phyloP scores from a whole-genome alignment of 2,113 vertebrate species.

The Dryoscopus gambensis region DNA sequence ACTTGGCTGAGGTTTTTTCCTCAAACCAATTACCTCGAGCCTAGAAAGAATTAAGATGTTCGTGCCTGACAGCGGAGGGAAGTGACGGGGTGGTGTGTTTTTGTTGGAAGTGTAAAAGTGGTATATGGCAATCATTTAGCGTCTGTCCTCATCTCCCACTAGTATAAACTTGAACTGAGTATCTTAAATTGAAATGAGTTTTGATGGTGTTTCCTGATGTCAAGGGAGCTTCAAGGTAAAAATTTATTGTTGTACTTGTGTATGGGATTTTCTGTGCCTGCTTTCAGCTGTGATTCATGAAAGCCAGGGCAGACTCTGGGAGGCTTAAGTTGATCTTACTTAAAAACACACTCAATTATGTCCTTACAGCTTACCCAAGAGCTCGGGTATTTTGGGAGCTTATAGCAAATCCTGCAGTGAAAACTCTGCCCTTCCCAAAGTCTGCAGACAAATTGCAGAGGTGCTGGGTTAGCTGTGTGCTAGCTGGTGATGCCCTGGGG shows the following conservation, averaged over 20 bases:
- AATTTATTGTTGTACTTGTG: not conserved
- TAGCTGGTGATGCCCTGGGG: accelerated
- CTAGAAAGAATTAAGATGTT: not conserved
- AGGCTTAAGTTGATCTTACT: not conserved
- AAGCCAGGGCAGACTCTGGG: not conserved
- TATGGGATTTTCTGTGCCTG: not conserved
- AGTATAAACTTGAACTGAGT: not conserved
- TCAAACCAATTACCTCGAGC: not conserved
- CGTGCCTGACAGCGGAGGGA: not conserved
- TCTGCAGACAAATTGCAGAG: not conserved
- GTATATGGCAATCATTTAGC: not conserved
- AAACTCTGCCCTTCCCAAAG: not conserved
- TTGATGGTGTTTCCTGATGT: not conserved
- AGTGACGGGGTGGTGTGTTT: not conserved
- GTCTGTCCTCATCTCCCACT: not conserved
- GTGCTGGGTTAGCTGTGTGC: not conserved
- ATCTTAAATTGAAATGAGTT: not conserved
- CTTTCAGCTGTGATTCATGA: not conserved
- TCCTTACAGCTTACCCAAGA: not conserved
- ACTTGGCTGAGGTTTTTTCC: not conserved
- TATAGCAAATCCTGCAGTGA: not conserved
- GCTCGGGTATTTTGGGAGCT: not conserved
- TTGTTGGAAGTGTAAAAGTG: not conserved
- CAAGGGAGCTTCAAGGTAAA: not conserved
- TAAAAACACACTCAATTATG: not conserved